Evolutionary conservation across 2,888 invertebrate species (phyloP), one percentile per base, ranked within the genome.

Genomic region (Scaptomyza caliginosa): DNA sequence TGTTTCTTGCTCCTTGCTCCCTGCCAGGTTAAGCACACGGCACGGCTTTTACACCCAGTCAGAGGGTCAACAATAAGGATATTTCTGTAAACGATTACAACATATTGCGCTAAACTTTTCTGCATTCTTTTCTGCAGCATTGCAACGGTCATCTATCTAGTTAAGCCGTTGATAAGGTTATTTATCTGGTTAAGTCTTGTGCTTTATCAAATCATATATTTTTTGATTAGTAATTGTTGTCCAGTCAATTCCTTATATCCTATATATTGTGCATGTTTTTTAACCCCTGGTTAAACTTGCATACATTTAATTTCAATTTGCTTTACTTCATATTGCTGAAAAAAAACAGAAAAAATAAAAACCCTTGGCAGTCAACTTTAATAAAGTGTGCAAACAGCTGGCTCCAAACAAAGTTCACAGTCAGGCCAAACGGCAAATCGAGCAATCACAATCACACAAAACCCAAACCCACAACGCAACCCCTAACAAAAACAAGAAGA

Each of bases 351-450:
- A 2, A 13, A 32, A 13, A 1, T 6, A 6, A 16, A 28, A 30
- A 13, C 13, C 26, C 13, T 16, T 21, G 3, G 26, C 26, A 10
- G 34, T 4, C 10, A 11, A 24, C 46, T 69, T 59, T 42, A 51
- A 55, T 55, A 32, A 70, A 73, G 40, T 51, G n/a, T 17, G 24
- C 28, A 8, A 73, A 40, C 68, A 70, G 74, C 69, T 73, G 67
- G 68, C 67, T 40, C 49, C 64, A 26, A 26, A 26, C 26, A 34
- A 34, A 34, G 34, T 19, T 46, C 17, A 40, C 17, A 36, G 42
- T 3, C 13, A 30, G 19, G 5, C 17, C 48, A 34, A 28, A 13
- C 26, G 48, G 34, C 52, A 58, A 72, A 58, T 69, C 45, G 73
- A 69, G 74, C 69, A 71, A 46, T 74, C 51, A 36, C 48, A 56